Evolutionary conservation across 2,797 vertebrate species (phyloP).

Genomic region (Cephalopachus bancanus): DNA sequence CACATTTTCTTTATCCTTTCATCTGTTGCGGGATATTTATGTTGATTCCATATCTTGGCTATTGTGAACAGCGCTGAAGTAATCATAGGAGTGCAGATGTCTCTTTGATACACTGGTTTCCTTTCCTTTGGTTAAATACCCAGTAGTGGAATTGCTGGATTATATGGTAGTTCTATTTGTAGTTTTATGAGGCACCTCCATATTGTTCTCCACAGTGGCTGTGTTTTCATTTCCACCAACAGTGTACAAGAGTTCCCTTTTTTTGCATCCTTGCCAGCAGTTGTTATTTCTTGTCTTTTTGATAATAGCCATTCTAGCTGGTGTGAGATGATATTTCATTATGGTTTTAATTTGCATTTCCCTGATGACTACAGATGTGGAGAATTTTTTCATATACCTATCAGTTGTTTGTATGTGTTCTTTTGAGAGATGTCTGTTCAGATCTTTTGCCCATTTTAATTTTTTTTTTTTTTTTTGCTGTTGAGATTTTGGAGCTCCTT

Average conservation of each 20-base stretch:
- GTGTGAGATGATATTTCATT: not conserved
- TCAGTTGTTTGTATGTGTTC: not conserved
- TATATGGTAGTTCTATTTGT: not conserved
- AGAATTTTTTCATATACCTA: not conserved
- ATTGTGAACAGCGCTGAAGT: not conserved
- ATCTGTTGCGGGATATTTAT: not conserved
- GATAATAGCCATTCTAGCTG: not conserved
- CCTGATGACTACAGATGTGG: not conserved
- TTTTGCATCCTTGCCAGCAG: not conserved
- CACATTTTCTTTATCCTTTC: not conserved
- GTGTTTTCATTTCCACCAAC: not conserved
- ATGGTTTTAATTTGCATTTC: not conserved
- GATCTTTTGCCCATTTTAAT: not conserved
- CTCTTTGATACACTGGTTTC: not conserved
- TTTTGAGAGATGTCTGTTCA: not conserved
- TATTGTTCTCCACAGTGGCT: not conserved
- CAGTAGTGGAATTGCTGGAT: not conserved
- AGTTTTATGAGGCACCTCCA: not conserved
- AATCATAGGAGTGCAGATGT: not conserved
- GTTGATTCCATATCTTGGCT: not conserved
- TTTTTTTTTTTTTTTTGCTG: not conserved
- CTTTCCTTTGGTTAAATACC: not conserved
- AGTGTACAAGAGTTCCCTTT: not conserved
- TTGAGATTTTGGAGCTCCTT: not conserved
- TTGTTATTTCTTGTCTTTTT: not conserved